A percentile compares a stretch with the other conserved stretches of the same genome.
These are phyloP conservation scores for Icerya purchasi DNA, from an alignment of 2,888 invertebrate species.

Conservation along the genomic window DNA sequence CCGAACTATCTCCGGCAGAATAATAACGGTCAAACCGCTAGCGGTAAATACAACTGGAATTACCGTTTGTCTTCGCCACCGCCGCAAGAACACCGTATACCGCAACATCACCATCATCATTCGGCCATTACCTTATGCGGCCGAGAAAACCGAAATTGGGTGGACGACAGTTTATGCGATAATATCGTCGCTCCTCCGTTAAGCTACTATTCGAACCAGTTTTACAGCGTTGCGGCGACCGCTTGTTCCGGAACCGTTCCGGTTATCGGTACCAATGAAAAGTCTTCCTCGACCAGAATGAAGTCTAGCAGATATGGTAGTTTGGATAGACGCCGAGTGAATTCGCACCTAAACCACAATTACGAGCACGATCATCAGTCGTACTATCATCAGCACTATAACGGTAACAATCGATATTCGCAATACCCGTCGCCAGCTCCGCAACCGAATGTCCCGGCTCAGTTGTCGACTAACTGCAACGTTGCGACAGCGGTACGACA, in stretches of 20 bases:
- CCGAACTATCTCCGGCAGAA: slow-evolving; percentile 1
- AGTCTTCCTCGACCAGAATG: background rate
- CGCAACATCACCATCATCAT: background rate
- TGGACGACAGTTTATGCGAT: slow-evolving; percentile 9
- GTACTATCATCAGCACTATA: background rate
- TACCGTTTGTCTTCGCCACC: background rate
- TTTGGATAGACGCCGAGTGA: slow-evolving; percentile 30
- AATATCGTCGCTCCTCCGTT: slow-evolving; percentile 4
- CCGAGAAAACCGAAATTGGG: slow-evolving; percentile 8
- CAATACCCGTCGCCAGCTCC: slow-evolving; percentile 3
- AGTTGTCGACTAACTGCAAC: background rate
- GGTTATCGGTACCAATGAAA: slow-evolving; percentile 6
- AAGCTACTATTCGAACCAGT: slow-evolving; percentile 10
- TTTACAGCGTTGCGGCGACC: background rate
- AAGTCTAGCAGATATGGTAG: slow-evolving; percentile 32
- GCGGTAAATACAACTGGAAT: background rate
- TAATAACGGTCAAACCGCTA: background rate
- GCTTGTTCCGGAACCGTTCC: no score
- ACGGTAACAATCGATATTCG: background rate
- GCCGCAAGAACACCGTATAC: background rate
- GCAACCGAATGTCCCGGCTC: background rate
- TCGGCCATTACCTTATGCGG: background rate
- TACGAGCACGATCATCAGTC: background rate
- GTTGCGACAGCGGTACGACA: background rate
- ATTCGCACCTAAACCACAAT: background rate